phyloP scores from a whole-genome alignment of 2,113 vertebrate species.

The Pampusana beccarii region DNA sequence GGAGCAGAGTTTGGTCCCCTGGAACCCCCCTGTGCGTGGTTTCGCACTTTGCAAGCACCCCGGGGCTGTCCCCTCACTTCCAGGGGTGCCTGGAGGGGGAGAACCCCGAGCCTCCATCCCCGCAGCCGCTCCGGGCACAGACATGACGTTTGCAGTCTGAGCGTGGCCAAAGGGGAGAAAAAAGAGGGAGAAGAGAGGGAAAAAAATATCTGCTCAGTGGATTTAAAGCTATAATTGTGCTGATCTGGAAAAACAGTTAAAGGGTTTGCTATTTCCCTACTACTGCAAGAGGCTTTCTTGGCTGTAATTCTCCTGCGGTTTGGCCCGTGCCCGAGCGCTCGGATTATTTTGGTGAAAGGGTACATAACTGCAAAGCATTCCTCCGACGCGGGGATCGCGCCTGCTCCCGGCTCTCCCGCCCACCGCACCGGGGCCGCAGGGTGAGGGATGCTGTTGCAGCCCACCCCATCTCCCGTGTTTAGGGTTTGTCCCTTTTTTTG shows the following conservation, averaged over 20 bases:
- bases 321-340: neutral
- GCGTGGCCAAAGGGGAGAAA: rapidly evolving
- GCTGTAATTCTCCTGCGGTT: conserved; percentile 12
- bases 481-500: neutral
- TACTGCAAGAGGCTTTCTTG: conserved; percentile 27
- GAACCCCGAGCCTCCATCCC: neutral
- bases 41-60: neutral
- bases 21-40: too few relatives aligned
- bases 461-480: neutral
- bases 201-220: neutral
- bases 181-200: neutral
- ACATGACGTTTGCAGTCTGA: neutral
- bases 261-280: conserved; percentile 11
- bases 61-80: neutral
- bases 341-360: conserved; percentile 4
- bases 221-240: conserved; percentile 26
- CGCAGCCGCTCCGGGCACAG: neutral
- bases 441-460: neutral
- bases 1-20: neutral
- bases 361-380: neutral
- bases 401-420: neutral
- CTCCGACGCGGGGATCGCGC: neutral
- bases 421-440: neutral
- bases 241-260: conserved; percentile 68
- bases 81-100: neutral